These are phyloP conservation scores for Chrysochloris asiatica DNA, from an alignment of 2,113 vertebrate genomes.

Conservation along the genomic window DNA sequence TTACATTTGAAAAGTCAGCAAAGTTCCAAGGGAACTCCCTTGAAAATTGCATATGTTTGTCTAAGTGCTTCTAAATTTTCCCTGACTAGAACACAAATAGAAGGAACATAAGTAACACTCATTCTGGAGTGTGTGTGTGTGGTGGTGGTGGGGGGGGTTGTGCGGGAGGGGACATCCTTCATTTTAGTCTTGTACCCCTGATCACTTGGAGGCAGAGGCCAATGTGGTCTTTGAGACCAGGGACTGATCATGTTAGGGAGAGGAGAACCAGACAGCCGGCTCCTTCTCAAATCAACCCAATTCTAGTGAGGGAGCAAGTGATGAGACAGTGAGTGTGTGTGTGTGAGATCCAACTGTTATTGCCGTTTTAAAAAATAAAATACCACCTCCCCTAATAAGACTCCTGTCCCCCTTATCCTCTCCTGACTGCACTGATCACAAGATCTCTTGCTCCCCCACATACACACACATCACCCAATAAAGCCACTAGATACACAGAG, in stretches of 20 bases:
- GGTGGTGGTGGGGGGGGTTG: too few relatives aligned
- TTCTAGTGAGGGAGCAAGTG: not conserved
- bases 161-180: not conserved
- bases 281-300: not conserved
- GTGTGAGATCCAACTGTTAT: not conserved
- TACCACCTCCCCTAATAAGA: not conserved
- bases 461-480: not conserved
- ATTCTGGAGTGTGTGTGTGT: constrained; percentile 23
- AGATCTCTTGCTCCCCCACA: not conserved
- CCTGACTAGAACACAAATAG: constrained; percentile 46
- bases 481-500: not conserved
- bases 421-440: not conserved
- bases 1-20: constrained; percentile 46
- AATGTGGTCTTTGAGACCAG: not conserved
- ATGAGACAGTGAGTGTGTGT: not conserved
- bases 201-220: not conserved
- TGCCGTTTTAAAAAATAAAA: constrained; percentile 2
- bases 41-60: constrained; percentile 48
- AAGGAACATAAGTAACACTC: constrained; percentile 42
- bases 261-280: not conserved
- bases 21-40: constrained; percentile 48
- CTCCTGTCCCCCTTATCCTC: not conserved
- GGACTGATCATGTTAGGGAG: not conserved
- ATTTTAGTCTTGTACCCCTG: not conserved
- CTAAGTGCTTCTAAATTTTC: constrained; percentile 47